A percentile compares a stretch with the other conserved stretches of the same genome.
These are phyloP conservation scores for Trematomus loennbergii DNA, from an alignment of 2,113 vertebrate genomes.

Conservation along the genomic window DNA sequence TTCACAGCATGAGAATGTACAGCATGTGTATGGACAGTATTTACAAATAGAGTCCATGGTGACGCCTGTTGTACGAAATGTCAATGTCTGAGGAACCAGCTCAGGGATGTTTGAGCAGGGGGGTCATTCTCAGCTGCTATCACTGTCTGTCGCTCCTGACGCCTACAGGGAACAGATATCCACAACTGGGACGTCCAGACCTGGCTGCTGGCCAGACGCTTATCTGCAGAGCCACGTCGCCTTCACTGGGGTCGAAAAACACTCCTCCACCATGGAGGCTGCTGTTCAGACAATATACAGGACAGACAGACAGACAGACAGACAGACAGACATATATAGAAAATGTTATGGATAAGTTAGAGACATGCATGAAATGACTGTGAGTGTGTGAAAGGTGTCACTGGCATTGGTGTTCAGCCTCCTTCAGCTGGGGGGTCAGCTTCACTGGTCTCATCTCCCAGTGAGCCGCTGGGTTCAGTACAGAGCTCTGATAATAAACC, in stretches of 20 bases:
- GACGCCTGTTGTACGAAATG: constrained; percentile 28
- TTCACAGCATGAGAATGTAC: not conserved
- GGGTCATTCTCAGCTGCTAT: constrained; percentile 69
- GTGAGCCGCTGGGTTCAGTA: too few species aligned
- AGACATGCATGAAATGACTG: too few species aligned
- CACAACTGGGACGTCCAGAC: constrained; percentile 23
- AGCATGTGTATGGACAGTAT: not conserved
- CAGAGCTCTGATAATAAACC: too few species aligned
- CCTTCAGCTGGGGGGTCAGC: too few species aligned
- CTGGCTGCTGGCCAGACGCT: constrained; percentile 44
- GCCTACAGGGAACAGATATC: constrained; percentile 37
- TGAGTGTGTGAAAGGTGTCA: too few species aligned
- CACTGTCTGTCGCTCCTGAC: constrained; percentile 38
- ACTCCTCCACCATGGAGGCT: too few species aligned
- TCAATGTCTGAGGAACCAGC: constrained; percentile 46
- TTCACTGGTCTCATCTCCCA: too few species aligned
- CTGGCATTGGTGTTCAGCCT: too few species aligned
- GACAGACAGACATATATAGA: too few species aligned
- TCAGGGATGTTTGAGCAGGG: constrained; percentile 49
- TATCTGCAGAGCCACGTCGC: constrained; percentile 60
- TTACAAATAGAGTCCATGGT: constrained; percentile 36
- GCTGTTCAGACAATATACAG: too few species aligned
- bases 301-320: too few species aligned
- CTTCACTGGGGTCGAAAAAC: not conserved
- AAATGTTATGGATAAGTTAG: too few species aligned